phyloP scores from a whole-genome alignment of 2,797 vertebrate genomes.

The Buphagus erythrorhynchus region DNA sequence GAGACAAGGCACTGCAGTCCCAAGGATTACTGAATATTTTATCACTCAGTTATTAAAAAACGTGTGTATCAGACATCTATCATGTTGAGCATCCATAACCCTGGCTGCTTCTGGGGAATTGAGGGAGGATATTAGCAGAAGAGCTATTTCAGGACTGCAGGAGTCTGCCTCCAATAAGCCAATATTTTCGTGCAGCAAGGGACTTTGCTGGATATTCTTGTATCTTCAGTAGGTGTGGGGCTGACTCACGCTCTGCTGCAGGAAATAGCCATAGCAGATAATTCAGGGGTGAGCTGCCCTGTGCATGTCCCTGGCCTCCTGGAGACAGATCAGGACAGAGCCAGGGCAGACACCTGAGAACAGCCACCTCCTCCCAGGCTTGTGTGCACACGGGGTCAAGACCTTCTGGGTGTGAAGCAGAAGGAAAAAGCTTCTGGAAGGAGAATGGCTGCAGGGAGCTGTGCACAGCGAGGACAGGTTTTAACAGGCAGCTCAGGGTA shows the following conservation, averaged over 20 bases:
- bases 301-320: background rate
- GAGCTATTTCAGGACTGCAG: background rate
- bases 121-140: background rate
- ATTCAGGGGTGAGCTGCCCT: background rate
- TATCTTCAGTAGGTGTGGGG: background rate
- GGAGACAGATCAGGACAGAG: background rate
- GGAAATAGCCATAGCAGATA: background rate
- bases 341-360: background rate
- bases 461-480: background rate
- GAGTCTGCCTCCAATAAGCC: background rate
- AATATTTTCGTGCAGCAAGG: background rate
- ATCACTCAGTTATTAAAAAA: conserved; percentile 51
- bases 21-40: conserved; percentile 26
- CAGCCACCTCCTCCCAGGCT: background rate
- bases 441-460: background rate
- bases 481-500: background rate
- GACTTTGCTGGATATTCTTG: background rate
- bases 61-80: background rate
- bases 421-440: background rate
- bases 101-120: background rate
- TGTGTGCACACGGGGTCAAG: accelerated
- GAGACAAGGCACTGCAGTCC: background rate
- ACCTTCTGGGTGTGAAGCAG: background rate
- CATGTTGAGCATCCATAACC: background rate
- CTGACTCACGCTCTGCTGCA: background rate